Evolutionary conservation across 2,888 invertebrate genomes (phyloP).

Genomic region (Drosophila neotestacea): DNA sequence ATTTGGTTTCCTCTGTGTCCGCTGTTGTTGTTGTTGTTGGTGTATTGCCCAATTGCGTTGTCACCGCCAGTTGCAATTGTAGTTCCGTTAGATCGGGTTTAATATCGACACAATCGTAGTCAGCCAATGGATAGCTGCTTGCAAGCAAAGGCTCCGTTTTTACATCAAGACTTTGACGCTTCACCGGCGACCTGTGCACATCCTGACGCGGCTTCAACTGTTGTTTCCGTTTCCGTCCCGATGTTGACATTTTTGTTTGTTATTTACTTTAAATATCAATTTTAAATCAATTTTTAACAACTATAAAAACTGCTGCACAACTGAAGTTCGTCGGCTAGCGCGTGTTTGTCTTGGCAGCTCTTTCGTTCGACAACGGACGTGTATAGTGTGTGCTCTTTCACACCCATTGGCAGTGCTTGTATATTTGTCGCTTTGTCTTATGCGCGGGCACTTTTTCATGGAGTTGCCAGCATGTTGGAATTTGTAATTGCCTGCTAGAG

Average conservation of each 20-base stretch:
- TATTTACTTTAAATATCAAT: constrained; percentile 1
- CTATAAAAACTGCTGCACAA: constrained; percentile 30
- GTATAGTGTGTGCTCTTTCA: constrained; percentile 67
- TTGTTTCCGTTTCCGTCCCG: constrained; percentile 66
- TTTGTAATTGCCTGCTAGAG: constrained; percentile 11
- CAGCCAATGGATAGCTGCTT: constrained; percentile 57
- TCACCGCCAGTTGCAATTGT: constrained; percentile 50
- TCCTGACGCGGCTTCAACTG: constrained; percentile 62
- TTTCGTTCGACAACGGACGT: constrained; percentile 47
- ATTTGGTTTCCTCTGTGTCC: constrained; percentile 25
- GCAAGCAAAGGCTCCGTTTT: constrained; percentile 48
- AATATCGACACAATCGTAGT: constrained; percentile 62
- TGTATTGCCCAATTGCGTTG: background rate
- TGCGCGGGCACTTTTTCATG: constrained; percentile 49
- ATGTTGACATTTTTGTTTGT: constrained; percentile 44
- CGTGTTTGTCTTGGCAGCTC: constrained; percentile 69
- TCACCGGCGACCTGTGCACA: constrained; percentile 55
- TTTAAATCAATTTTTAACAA: constrained; percentile 18
- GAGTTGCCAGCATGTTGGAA: constrained; percentile 53
- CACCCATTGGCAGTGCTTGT: constrained; percentile 24
- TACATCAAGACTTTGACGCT: constrained; percentile 57
- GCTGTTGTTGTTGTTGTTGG: background rate
- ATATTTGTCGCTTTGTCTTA: constrained; percentile 45
- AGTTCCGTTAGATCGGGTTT: constrained; percentile 67
- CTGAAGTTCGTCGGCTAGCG: constrained; percentile 48